Percentiles rank a stretch among this genome's conserved stretches.
phyloP scores from a whole-genome alignment of 2,113 vertebrate species.

The Pedetes capensis region DNA sequence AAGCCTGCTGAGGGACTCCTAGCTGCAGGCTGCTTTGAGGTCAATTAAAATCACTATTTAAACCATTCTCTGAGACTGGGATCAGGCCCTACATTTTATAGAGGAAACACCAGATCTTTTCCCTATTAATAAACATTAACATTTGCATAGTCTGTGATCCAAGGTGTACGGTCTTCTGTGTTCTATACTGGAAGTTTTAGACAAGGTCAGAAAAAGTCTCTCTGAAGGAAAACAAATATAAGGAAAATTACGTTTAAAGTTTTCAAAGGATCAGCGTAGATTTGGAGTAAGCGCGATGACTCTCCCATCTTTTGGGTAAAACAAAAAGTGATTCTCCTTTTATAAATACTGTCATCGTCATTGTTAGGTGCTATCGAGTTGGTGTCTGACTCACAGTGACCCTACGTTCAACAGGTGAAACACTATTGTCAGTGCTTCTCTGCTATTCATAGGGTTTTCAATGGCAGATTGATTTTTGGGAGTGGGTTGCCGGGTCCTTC shows the following conservation, averaged over 20 bases:
- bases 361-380: too few relatives aligned
- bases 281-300: background rate
- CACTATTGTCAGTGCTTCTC: too few relatives aligned
- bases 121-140: background rate
- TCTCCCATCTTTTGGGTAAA: background rate
- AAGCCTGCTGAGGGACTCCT: background rate
- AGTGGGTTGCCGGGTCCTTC: too few relatives aligned
- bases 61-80: background rate
- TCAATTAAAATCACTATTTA: slow-evolving; percentile 22
- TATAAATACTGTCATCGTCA: too few relatives aligned
- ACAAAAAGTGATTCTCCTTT: background rate
- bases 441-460: too few relatives aligned
- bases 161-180: background rate
- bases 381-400: too few relatives aligned
- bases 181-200: background rate
- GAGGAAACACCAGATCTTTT: background rate
- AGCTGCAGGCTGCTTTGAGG: background rate
- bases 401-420: too few relatives aligned
- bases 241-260: background rate
- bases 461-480: too few relatives aligned
- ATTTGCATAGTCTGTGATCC: slow-evolving; percentile 29
- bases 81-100: background rate
- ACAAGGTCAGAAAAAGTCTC: background rate
- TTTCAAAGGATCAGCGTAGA: background rate
- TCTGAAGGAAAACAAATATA: background rate